These are phyloP conservation scores for Parazoanthus atlanticus DNA, from an alignment of 92 coral and sea anemone genomes.

Conservation along the genomic window DNA sequence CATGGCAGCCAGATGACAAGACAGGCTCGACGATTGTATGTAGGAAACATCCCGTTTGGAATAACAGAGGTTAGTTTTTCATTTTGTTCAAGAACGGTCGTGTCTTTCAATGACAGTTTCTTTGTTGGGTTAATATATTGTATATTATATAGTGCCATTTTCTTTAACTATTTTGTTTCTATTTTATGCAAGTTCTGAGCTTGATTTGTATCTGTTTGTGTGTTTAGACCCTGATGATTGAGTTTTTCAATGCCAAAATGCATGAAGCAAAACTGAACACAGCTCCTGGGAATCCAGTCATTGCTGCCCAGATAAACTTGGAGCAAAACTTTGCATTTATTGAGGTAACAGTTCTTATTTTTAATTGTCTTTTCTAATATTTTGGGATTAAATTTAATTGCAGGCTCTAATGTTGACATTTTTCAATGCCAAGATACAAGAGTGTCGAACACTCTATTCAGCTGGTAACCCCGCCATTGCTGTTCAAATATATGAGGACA, in stretches of 20 bases:
- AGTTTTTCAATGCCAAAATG: slow-evolving; percentile 99
- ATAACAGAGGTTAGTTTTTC: slow-evolving; percentile 83
- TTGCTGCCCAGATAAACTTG: slow-evolving; percentile 97
- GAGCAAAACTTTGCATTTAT: slow-evolving; percentile 98
- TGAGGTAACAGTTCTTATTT: slow-evolving; percentile 69
- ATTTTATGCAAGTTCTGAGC: not conserved
- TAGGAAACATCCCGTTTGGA: slow-evolving; percentile 98
- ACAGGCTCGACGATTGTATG: slow-evolving; percentile 95
- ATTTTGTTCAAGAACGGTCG: not conserved
- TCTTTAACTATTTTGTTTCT: not conserved
- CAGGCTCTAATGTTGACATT: slow-evolving; percentile 39
- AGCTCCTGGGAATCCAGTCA: slow-evolving; percentile 97
- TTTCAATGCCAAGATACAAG: slow-evolving; percentile 52
- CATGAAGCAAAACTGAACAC: slow-evolving; percentile 95
- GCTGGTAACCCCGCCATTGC: slow-evolving; percentile 52
- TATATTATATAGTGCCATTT: too few species aligned
- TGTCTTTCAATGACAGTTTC: not conserved
- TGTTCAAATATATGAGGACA: slow-evolving; percentile 50
- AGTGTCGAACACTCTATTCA: slow-evolving; percentile 29
- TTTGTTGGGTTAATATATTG: not conserved
- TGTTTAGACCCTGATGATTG: slow-evolving; percentile 89
- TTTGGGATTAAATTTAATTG: not conserved
- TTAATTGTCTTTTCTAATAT: not conserved
- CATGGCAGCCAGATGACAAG: slow-evolving; percentile 98
- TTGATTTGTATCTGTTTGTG: not conserved